phyloP scores from a whole-genome alignment of 2,888 invertebrate species.

The Andrena hattorfiana region DNA sequence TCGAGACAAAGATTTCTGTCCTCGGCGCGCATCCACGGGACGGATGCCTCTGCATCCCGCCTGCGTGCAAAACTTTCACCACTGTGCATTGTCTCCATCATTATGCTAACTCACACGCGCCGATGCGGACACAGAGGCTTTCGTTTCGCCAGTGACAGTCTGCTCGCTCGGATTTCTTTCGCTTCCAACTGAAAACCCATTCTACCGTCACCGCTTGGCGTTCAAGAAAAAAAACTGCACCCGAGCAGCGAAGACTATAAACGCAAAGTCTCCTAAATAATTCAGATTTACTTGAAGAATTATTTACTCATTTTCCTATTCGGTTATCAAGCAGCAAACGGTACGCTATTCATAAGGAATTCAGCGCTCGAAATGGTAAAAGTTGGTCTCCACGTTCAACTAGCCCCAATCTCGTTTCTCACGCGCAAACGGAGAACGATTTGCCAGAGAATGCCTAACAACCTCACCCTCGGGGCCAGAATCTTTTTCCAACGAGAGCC shows the following conservation, averaged over 20 bases:
- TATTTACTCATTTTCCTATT: not conserved
- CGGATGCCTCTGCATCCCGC: conserved; percentile 53
- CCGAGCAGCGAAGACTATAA: no score
- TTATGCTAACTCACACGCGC: conserved; percentile 62
- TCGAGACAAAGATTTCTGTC: conserved; percentile 47
- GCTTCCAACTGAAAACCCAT: not conserved
- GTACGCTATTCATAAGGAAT: not conserved
- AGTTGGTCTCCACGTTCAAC: conserved; percentile 3
- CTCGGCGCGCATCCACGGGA: conserved; percentile 42
- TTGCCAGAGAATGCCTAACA: conserved; percentile 64
- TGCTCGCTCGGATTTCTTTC: conserved; percentile 37
- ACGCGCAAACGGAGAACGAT: conserved; percentile 60
- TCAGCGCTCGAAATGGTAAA: not conserved
- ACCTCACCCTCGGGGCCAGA: conserved; percentile 38
- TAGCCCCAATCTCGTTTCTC: conserved; percentile 58
- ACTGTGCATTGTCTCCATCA: conserved; percentile 72
- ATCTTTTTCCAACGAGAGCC: conserved; percentile 50
- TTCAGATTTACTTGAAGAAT: not conserved
- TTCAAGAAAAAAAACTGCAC: no score
- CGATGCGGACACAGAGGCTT: conserved; percentile 48
- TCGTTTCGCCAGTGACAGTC: conserved; percentile 60
- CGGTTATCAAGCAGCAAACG: not conserved
- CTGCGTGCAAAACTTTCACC: conserved; percentile 74
- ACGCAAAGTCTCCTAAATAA: no score
- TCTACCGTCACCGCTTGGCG: not conserved